Conservation (phyloP, 2,797 vertebrate species). For the Ibycter americanus region DNA sequence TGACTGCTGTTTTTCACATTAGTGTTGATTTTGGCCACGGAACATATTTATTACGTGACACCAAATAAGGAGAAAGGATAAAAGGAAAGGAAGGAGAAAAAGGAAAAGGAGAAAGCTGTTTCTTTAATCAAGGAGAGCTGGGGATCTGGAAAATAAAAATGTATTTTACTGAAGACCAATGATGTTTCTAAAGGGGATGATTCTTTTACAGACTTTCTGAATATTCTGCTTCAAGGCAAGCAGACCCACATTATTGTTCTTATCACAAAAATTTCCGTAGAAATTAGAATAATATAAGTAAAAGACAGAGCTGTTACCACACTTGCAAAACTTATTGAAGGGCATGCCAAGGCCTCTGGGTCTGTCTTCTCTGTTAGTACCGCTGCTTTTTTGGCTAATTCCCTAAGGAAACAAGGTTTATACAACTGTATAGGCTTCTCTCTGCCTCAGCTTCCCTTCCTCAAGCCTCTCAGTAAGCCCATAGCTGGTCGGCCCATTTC, state of each 20-base stretch:
- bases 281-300: background rate
- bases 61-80: background rate
- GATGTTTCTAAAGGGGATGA: background rate
- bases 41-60: background rate
- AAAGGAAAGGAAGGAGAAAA: background rate
- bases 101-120: background rate
- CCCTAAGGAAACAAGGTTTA: background rate
- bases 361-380: background rate
- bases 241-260: background rate
- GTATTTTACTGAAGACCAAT: background rate
- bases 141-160: background rate
- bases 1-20: background rate
- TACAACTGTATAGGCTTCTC: background rate
- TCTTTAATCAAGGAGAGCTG: background rate
- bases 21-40: background rate
- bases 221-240: background rate
- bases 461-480: background rate
- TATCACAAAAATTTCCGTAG: background rate
- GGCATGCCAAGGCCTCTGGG: background rate
- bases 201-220: background rate
- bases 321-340: background rate
- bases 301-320: background rate
- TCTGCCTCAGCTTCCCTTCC: background rate
- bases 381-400: background rate
- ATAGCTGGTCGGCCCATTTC: background rate